Evolutionary conservation across 23 tunicate species (phyloP), one percentile per base, ranked within the genome.

Genomic region (Diplosoma virens): DNA sequence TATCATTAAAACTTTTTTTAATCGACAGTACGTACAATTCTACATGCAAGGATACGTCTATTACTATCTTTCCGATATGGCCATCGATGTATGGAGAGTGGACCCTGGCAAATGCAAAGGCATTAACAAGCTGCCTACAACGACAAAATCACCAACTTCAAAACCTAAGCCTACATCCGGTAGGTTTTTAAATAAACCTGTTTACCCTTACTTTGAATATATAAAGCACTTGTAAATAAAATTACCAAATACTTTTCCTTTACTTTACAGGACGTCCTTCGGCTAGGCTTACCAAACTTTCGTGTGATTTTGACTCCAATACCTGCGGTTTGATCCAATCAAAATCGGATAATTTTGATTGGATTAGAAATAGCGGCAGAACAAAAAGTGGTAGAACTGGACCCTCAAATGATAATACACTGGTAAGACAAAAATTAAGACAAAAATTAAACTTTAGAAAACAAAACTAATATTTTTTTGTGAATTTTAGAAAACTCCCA

Each of bases 351-450:
- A 79, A 72, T 18, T 92, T 92, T 36, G 81, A 92, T 48, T 92
- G 97, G 97, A 46, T 50, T 6, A 45, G 47, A 17, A 48, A 31
- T 29, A 81, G 46, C 1, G 82, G 89, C 27, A 47, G 67, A 1
- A 95, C 99, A 0, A 93, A 96, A 70, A 81, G 85, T 34, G 82
- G 76, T 30, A 63, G 87, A 32, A 95, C 97, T 24, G 99, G 99
- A n/a, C 99, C 99, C 3, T 14, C 63, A 6, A 73, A 71, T 3
- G 99, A 95, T 69, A 96, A 89, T 79, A 84, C 99, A 0, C 47
- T 84, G 27, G 80, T 67, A 47, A 16, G 50, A 41, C 50, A 41
- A 41, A 14, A 41, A 41, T 7, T 14, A 41, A 7, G 14, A 9
- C 9, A 41, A 41, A 41, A 41, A 41, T 41, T 7, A 41, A 9